Base-by-base conservation (phyloP, 1,140 invertebrate species). In the Macrostomum lignano region DNA sequence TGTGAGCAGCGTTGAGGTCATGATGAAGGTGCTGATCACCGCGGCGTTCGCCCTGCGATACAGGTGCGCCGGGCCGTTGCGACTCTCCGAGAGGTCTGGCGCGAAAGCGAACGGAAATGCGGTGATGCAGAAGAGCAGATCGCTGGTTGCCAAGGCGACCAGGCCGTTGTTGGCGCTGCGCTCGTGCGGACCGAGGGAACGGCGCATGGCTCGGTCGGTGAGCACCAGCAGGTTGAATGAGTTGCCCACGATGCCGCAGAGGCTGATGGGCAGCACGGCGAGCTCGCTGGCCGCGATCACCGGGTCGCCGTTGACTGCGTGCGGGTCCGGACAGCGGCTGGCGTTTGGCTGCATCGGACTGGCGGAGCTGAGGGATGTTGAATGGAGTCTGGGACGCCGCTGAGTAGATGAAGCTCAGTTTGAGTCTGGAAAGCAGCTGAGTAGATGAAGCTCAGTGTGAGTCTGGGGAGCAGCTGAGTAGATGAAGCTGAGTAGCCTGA, bases 81-180 rank as follows among this genome's bases (percentile, higher is more conserved):
- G 22, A 30, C 46, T 50, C 7, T 40, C 19, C 20, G 41, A 38
- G 28, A 50, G 42, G 29, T 32, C 29, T 10, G 51, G 47, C 7
- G 50, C 30, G 33, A 52, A 52, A n/a, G 45, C 46, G n/a, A 46
- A 48, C 1, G 49, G 49, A 38, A 52, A 49, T 7, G 47, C 39
- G 2, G 38, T 21, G 13, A 52, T 32, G 39, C 51, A 54, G 33
- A 52, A 50, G 40, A 52, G 45, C 5, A 50, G 42, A 37, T 54
- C 51, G 20, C 49, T 51, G 1, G 49, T 42, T 7, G 49, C 51
- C 23, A 54, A 39, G 3, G 46, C 48, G 17, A 52, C 50, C 25
- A 54, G 41, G 23, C 51, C 51, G 25, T 46, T 44, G 36, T 54
- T 46, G 11, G 50, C 50, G 0, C 49, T 51, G 34, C 46, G 44